Evolutionary conservation across 2,797 vertebrate species (phyloP).

Genomic region (Gymnothorax reevesii): DNA sequence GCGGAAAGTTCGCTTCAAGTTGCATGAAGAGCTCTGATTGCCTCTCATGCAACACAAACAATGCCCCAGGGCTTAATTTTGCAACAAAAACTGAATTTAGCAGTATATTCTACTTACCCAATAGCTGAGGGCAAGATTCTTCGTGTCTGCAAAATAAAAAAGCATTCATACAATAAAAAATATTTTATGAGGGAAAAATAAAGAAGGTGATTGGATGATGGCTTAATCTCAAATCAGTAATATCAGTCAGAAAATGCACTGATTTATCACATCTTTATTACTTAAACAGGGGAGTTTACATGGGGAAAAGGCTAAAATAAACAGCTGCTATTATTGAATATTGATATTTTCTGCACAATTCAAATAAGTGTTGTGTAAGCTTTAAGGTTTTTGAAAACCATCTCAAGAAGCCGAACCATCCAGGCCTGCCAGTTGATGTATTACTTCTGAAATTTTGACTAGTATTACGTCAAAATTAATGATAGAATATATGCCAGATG

Average conservation of each 20-base stretch:
- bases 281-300: too few species aligned
- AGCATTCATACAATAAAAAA: background rate
- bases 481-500: too few species aligned
- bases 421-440: too few species aligned
- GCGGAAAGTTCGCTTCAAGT: slow-evolving; percentile 39
- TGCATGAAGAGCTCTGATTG: slow-evolving; percentile 42
- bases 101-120: slow-evolving; percentile 32
- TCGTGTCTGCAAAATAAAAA: slow-evolving; percentile 28
- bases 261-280: background rate
- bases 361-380: too few species aligned
- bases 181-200: background rate
- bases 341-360: too few species aligned
- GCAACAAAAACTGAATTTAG: background rate
- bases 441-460: too few species aligned
- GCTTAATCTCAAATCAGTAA: background rate
- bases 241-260: background rate
- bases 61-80: background rate
- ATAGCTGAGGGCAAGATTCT: slow-evolving; percentile 17
- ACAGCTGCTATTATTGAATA: too few species aligned
- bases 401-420: too few species aligned
- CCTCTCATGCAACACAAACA: background rate
- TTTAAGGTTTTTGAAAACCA: too few species aligned
- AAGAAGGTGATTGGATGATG: background rate
- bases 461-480: too few species aligned
- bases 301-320: background rate